Percentiles rank a stretch among this genome's conserved stretches.
These are phyloP conservation scores for Idaea aversata DNA, from an alignment of 2,888 invertebrate genomes.

Conservation along the genomic window DNA sequence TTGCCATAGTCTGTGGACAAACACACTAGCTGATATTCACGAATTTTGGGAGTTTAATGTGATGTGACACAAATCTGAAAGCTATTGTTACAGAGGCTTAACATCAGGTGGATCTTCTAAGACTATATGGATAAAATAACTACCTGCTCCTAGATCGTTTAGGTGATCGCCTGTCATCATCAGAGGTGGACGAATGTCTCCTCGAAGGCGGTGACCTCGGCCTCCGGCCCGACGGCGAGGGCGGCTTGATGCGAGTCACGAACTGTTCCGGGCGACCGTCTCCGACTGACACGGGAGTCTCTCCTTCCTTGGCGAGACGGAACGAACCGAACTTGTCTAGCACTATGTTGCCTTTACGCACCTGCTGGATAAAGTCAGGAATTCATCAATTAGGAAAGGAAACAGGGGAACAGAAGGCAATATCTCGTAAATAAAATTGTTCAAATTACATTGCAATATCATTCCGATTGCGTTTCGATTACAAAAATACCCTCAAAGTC, in stretches of 20 bases:
- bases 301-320: constrained; percentile 81
- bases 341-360: constrained; percentile 81
- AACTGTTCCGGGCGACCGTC: constrained; percentile 76
- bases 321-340: constrained; percentile 88
- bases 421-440: too few species aligned
- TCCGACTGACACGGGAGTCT: constrained; percentile 70
- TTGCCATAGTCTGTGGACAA: too few species aligned
- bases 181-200: constrained; percentile 68
- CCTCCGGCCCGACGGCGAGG: constrained; percentile 59
- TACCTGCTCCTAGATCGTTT: constrained; percentile 71
- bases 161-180: constrained; percentile 56
- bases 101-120: too few species aligned
- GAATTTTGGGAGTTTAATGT: too few species aligned
- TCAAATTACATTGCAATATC: too few species aligned
- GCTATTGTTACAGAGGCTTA: too few species aligned
- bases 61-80: too few species aligned
- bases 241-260: constrained; percentile 73
- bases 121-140: constrained; percentile 9
- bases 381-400: not conserved
- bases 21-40: too few species aligned
- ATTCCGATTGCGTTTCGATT: too few species aligned
- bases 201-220: constrained; percentile 72
- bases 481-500: too few species aligned
- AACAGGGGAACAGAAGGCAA: too few species aligned
- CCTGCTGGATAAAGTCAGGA: constrained; percentile 42